phyloP scores from a whole-genome alignment of 2,113 vertebrate genomes.

The Cinclus mexicanus region DNA sequence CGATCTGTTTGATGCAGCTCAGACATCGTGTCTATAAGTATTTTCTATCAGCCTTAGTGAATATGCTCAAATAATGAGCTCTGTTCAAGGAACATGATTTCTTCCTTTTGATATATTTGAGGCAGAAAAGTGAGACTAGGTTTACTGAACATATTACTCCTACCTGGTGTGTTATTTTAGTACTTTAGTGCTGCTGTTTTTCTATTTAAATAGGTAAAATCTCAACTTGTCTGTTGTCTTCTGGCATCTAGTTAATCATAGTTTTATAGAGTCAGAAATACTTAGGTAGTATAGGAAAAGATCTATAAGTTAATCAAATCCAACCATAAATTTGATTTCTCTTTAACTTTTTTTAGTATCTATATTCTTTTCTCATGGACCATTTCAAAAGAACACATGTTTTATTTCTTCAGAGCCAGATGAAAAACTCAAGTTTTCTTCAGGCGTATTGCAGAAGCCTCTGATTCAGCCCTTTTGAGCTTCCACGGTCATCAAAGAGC shows the following conservation, averaged over 20 bases:
- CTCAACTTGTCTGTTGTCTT: neutral
- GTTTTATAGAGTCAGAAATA: neutral
- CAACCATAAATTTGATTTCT: neutral
- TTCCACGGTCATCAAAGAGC: rapidly evolving
- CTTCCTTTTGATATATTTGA: neutral
- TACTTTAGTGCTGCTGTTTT: neutral
- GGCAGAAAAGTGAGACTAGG: neutral
- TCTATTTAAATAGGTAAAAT: neutral
- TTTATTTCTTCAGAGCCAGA: neutral
- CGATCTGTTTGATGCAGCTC: neutral
- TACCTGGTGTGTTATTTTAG: neutral
- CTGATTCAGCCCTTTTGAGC: neutral
- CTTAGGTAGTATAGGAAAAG: neutral
- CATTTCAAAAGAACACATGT: neutral
- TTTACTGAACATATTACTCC: neutral
- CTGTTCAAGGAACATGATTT: neutral
- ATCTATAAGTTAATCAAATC: neutral
- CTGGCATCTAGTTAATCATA: neutral
- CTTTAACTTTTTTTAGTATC: neutral
- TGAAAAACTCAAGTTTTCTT: neutral
- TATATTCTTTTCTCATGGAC: neutral
- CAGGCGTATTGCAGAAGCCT: neutral
- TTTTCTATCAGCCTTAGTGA: neutral
- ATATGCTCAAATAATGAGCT: neutral
- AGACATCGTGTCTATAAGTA: rapidly evolving